phyloP scores from a whole-genome alignment of 2,797 vertebrate species.

The Pempheris klunzingeri region DNA sequence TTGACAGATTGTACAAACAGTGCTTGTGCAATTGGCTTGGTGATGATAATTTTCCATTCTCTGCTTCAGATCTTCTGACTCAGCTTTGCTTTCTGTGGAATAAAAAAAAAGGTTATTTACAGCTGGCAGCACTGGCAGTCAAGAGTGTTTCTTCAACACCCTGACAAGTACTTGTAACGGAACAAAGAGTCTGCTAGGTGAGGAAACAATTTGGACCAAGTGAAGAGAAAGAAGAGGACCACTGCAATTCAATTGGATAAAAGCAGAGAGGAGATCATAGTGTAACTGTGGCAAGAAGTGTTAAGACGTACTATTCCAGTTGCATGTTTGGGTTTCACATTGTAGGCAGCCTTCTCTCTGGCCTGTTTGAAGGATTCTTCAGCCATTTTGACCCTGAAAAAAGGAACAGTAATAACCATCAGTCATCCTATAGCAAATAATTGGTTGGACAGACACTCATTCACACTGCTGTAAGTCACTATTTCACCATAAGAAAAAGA shows the following conservation, averaged over 20 bases:
- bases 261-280: slow-evolving; percentile 10
- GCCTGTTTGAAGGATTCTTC: slow-evolving; percentile 94
- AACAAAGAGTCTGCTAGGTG: slow-evolving; percentile 14
- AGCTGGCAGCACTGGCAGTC: slow-evolving; percentile 43
- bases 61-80: slow-evolving; percentile 93
- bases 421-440: slow-evolving; percentile 10
- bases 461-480: slow-evolving; percentile 31
- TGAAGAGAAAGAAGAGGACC: slow-evolving; percentile 7
- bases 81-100: slow-evolving; percentile 96
- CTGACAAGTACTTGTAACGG: slow-evolving; percentile 42
- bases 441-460: slow-evolving; percentile 13
- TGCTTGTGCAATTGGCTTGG: slow-evolving; percentile 62
- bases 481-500: slow-evolving; percentile 23
- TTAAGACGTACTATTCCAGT: slow-evolving; percentile 92
- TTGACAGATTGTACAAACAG: slow-evolving; percentile 70
- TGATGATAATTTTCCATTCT: slow-evolving; percentile 70
- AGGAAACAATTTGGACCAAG: slow-evolving; percentile 32
- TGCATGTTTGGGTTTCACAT: slow-evolving; percentile 93
- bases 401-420: neutral
- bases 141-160: slow-evolving; percentile 48
- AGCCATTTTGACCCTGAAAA: slow-evolving; percentile 91
- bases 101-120: slow-evolving; percentile 70
- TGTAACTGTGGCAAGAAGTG: slow-evolving; percentile 14
- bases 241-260: slow-evolving; percentile 10
- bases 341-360: slow-evolving; percentile 92